Percentiles rank a stretch among this genome's conserved stretches.
These are phyloP conservation scores for Typhlichthys subterraneus DNA, from an alignment of 2,797 vertebrate genomes.

Conservation along the genomic window DNA sequence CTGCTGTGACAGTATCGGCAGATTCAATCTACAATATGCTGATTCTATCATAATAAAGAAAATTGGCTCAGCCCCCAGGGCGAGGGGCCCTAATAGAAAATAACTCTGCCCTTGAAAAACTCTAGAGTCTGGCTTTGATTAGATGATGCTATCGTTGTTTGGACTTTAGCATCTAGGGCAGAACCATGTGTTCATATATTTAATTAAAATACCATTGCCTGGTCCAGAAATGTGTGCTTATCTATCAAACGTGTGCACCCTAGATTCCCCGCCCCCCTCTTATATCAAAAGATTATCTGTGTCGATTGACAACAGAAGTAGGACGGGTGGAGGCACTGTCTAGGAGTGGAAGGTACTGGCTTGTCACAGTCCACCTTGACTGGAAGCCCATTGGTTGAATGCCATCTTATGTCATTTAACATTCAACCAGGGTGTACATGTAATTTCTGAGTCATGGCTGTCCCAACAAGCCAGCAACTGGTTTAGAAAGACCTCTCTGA, in stretches of 20 bases:
- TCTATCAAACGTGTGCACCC: constrained; percentile 70
- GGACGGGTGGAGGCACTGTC: constrained; percentile 37
- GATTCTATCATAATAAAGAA: constrained; percentile 92
- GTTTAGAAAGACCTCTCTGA: no score
- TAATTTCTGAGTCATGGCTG: no score
- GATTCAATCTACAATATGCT: constrained; percentile 87
- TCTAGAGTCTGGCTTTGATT: constrained; percentile 83
- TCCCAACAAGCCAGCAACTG: no score
- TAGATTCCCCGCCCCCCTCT: constrained; percentile 49
- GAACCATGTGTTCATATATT: constrained; percentile 80
- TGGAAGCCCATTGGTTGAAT: constrained; percentile 44
- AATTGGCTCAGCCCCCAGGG: constrained; percentile 88
- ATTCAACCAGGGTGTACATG: no score
- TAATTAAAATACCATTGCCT: constrained; percentile 82
- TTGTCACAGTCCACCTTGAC: constrained; percentile 59
- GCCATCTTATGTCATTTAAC: constrained; percentile 41
- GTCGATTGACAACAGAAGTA: constrained; percentile 73
- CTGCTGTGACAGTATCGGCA: constrained; percentile 80
- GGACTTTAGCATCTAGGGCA: constrained; percentile 78
- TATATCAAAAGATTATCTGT: constrained; percentile 83
- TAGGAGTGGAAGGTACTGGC: constrained; percentile 32
- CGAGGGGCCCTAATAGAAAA: constrained; percentile 82
- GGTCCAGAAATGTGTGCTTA: constrained; percentile 73
- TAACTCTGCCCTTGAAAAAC: constrained; percentile 88
- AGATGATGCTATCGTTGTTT: constrained; percentile 88